Evolutionary conservation across 2,888 invertebrate genomes (phyloP), one percentile per base, ranked within the genome.

Genomic region (Morpho deidamia): DNA sequence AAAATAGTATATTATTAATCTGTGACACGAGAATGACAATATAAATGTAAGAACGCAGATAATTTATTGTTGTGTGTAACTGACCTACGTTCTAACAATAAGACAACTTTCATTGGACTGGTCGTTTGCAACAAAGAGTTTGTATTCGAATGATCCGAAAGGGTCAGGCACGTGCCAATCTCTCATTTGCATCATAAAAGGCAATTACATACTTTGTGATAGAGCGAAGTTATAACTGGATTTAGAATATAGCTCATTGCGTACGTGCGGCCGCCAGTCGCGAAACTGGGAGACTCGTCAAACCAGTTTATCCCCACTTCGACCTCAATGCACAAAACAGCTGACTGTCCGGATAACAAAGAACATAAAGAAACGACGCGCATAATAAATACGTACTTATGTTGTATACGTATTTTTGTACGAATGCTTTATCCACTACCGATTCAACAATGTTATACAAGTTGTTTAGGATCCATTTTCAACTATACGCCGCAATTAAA

Each of bases 341-440:
- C 87, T 87, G 87, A 84, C 77, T 72, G 71, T 67, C 60, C 71
- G 67, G 68, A 81, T 77, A 86, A 87, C 88, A 88, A 87, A 87
- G 87, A 79, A 78, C 68, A 57, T 62, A 71, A 61, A 65, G 65
- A 60, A 61, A 59, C 44, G 38, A 35, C 50, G 32, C 46, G 34
- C 35, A 49, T 35, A 46, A 35, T 41, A 12, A n/a, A 11, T 33
- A n/a, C n/a, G n/a, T n/a, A 51, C n/a, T 14, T 52, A 45, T 14
- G 1, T 51, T 23, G 40, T 34, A 33, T 32, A 34, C 11, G 1
- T 23, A 35, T 12, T 23, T 12, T 37, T 37, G 10, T 23, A 37
- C 23, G 23, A 23, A 23, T 23, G 23, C 42, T 37, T 42, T 41
- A 40, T 42, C n/a, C 38, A 34, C 35, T 57, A 63, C 62, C 58